These are phyloP conservation scores for Meleagris gallopavo DNA, from an alignment of 2,113 vertebrate genomes.

Conservation along the genomic window DNA sequence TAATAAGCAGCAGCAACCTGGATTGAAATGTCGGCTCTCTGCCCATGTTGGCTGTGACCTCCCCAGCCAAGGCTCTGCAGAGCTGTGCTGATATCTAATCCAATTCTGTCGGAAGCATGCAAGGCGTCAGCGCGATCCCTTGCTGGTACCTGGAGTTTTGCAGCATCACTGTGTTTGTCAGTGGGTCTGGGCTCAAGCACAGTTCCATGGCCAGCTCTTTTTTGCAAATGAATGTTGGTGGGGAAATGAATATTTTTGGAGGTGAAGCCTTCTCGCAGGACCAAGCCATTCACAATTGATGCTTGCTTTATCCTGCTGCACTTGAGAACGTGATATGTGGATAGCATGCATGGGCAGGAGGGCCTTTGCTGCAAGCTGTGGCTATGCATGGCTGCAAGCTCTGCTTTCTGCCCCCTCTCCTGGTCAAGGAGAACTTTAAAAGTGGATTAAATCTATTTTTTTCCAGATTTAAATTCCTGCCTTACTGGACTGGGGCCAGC, in stretches of 20 bases:
- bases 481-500: constrained; percentile 7
- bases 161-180: not conserved
- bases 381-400: not conserved
- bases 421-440: constrained; percentile 20
- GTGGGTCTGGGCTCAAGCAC: not conserved
- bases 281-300: not conserved
- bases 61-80: not conserved
- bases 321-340: not conserved
- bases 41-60: not conserved
- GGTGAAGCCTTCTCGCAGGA: not conserved
- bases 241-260: not conserved
- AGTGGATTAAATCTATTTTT: constrained; percentile 20
- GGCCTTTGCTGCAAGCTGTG: not conserved
- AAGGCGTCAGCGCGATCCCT: not conserved
- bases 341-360: accelerated
- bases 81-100: not conserved
- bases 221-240: not conserved
- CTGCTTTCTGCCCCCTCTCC: not conserved
- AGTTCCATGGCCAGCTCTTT: not conserved
- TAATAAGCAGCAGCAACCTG: not conserved
- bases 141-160: not conserved
- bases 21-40: not conserved
- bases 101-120: not conserved
- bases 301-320: not conserved
- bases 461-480: constrained; percentile 60